A percentile compares a stretch with the other conserved stretches of the same genome.
Evolutionary conservation across 35 echinoderm and acorn worm genomes (phyloP).

Genomic region (Lytechinus pictus): DNA sequence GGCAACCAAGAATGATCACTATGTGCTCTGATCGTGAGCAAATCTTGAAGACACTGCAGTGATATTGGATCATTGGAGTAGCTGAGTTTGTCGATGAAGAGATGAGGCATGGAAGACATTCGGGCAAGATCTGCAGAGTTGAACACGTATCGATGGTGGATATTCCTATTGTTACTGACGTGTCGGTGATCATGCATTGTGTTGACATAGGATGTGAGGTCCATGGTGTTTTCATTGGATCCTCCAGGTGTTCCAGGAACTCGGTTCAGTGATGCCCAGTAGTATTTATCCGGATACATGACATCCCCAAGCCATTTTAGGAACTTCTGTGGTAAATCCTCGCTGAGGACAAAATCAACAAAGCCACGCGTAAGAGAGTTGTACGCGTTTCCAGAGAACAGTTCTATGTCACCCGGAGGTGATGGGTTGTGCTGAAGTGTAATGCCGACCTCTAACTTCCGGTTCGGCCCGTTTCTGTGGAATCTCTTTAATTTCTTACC

Average conservation of each 20-base stretch:
- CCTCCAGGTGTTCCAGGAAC: constrained; percentile 69
- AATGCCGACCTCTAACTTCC: neutral
- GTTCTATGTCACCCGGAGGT: constrained; percentile 57
- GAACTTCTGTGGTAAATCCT: constrained; percentile 48
- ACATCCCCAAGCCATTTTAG: constrained; percentile 70
- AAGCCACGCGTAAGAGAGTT: constrained; percentile 49
- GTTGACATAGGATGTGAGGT: constrained; percentile 52
- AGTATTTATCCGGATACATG: constrained; percentile 62
- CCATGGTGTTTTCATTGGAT: constrained; percentile 24
- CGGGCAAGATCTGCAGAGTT: constrained; percentile 50
- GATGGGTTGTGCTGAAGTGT: constrained; percentile 14
- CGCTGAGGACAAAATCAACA: constrained; percentile 54
- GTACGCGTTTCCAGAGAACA: constrained; percentile 70
- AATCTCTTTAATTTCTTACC: constrained; percentile 7
- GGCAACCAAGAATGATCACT: neutral
- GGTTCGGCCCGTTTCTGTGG: neutral
- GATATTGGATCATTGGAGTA: constrained; percentile 64
- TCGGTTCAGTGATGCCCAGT: constrained; percentile 64
- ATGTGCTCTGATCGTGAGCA: neutral
- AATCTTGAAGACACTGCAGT: constrained; percentile 68
- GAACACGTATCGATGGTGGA: constrained; percentile 62
- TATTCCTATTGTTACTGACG: constrained; percentile 57
- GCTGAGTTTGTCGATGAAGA: constrained; percentile 75
- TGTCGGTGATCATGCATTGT: constrained; percentile 49
- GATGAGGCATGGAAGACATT: constrained; percentile 51